These are phyloP conservation scores for Neosilurus mollespiculum DNA, from an alignment of 2,797 vertebrate genomes.

Conservation along the genomic window DNA sequence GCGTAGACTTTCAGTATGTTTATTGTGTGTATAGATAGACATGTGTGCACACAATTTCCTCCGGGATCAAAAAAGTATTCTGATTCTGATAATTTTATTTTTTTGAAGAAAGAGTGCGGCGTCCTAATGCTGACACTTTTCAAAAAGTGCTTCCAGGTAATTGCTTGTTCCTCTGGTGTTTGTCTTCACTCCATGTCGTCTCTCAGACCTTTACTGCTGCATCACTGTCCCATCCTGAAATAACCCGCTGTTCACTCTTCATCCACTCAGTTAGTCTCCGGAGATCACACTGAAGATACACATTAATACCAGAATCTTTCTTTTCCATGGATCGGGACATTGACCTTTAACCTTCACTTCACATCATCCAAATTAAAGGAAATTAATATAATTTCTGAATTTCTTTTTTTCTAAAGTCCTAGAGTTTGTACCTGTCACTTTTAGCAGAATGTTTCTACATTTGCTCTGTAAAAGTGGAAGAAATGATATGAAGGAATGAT, in stretches of 20 bases:
- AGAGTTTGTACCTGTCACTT: too few relatives aligned
- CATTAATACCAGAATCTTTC: neutral
- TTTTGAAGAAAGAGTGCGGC: constrained; percentile 28
- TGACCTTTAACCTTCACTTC: neutral
- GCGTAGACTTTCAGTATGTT: too few relatives aligned
- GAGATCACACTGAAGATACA: neutral
- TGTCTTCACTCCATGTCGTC: constrained; percentile 41
- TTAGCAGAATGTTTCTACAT: neutral
- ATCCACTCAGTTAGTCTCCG: too few relatives aligned
- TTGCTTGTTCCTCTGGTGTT: constrained; percentile 35
- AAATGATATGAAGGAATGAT: neutral
- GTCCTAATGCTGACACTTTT: constrained; percentile 43
- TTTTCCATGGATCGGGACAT: neutral
- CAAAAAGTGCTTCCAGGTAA: constrained; percentile 37
- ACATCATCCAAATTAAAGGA: neutral
- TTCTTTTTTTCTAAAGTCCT: too few relatives aligned
- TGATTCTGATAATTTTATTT: constrained; percentile 20
- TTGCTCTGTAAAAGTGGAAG: neutral
- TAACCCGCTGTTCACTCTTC: too few relatives aligned
- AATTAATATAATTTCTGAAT: too few relatives aligned
- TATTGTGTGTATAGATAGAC: too few relatives aligned
- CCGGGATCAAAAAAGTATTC: too few relatives aligned
- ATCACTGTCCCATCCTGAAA: constrained; percentile 9
- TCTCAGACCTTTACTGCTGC: constrained; percentile 10
- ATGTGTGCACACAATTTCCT: too few relatives aligned